These are phyloP conservation scores for Australoheros facetus DNA, from an alignment of 2,797 vertebrate species.

Conservation along the genomic window DNA sequence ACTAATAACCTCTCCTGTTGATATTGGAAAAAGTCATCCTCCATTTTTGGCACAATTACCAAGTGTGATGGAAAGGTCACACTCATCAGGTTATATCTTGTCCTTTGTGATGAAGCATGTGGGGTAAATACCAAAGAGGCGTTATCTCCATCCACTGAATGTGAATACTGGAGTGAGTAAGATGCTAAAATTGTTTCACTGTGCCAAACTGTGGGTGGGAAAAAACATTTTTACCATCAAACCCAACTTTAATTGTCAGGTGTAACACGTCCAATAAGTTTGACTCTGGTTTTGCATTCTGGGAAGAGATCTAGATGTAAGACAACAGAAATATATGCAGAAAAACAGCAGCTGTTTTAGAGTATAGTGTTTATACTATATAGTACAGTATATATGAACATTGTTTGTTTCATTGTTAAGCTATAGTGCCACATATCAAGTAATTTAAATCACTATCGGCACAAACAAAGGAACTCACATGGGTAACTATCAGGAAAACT, in stretches of 20 bases:
- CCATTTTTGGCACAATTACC: constrained; percentile 31
- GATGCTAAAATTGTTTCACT: not conserved
- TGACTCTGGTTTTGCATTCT: not conserved
- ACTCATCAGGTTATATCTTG: constrained; percentile 25
- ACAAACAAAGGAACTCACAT: not conserved
- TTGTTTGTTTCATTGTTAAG: not conserved
- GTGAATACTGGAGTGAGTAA: not conserved
- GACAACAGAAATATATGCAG: not conserved
- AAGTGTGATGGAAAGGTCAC: constrained; percentile 52
- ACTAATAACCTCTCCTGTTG: constrained; percentile 24
- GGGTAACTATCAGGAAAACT: not conserved
- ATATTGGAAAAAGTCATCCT: constrained; percentile 33
- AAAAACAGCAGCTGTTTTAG: not conserved
- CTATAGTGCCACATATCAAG: not conserved
- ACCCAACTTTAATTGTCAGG: not conserved
- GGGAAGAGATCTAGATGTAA: not conserved
- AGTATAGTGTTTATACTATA: not conserved
- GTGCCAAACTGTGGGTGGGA: not conserved
- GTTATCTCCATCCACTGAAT: not conserved
- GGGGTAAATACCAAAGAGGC: constrained; percentile 32
- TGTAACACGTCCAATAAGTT: not conserved
- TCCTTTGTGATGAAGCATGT: constrained; percentile 33
- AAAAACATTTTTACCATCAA: constrained; percentile 2
- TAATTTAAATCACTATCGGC: not conserved
- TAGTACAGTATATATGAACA: not conserved